These are phyloP conservation scores for Cataglyphis cursor DNA, from an alignment of 2,888 invertebrate genomes.

Conservation along the genomic window DNA sequence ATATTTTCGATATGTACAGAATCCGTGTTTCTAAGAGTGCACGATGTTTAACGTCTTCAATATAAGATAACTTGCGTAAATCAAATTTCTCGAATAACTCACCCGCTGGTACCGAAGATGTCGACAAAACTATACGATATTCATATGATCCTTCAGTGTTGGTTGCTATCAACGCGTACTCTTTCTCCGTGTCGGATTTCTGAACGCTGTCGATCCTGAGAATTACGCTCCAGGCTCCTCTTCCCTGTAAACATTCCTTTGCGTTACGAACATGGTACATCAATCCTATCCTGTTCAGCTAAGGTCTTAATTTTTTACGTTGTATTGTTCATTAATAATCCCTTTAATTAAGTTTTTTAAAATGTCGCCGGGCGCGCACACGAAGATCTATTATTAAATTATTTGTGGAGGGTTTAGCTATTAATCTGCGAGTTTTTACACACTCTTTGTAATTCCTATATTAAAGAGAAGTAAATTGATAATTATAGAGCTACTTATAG, in stretches of 20 bases:
- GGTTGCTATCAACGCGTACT: conserved; percentile 90
- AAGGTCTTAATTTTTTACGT: conserved; percentile 31
- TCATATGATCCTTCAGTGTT: conserved; percentile 91
- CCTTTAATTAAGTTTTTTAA: conserved; percentile 42
- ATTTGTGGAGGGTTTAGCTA: conserved; percentile 16
- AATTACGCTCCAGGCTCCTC: conserved; percentile 90
- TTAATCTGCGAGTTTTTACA: conserved; percentile 40
- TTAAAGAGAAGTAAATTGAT: conserved; percentile 31
- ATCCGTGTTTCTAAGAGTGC: conserved; percentile 30
- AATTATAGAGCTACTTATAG: conserved; percentile 8
- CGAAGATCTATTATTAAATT: conserved; percentile 40
- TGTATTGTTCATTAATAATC: conserved; percentile 36
- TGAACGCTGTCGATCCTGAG: conserved; percentile 90
- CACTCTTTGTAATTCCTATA: conserved; percentile 17
- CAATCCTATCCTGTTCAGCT: neutral
- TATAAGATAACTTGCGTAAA: conserved; percentile 32
- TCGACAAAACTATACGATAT: conserved; percentile 91
- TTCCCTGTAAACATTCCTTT: conserved; percentile 87
- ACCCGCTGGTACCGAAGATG: conserved; percentile 89
- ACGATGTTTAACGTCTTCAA: conserved; percentile 15
- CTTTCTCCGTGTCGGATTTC: conserved; percentile 92
- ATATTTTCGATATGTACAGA: conserved; percentile 25
- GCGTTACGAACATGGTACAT: neutral
- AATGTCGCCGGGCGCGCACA: conserved; percentile 15
- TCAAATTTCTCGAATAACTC: conserved; percentile 71